Conservation (phyloP, 2,888 invertebrate species). For the Endotricha flammealis region DNA sequence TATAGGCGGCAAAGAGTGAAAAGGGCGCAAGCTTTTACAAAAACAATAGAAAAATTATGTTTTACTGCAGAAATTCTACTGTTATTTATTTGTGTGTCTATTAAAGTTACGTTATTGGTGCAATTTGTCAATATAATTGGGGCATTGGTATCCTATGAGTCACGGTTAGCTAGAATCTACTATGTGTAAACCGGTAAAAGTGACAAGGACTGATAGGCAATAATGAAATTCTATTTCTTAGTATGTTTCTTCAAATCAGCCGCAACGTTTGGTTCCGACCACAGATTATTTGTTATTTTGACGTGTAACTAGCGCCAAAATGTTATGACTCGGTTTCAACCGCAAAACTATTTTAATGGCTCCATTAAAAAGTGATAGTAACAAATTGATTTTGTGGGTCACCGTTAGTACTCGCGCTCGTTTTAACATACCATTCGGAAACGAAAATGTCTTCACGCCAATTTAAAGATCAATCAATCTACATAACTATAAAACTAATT, state of each 20-base stretch:
- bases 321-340: constrained; percentile 53
- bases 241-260: constrained; percentile 32
- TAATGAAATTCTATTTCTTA: constrained; percentile 52
- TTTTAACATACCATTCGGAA: constrained; percentile 33
- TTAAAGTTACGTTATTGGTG: constrained; percentile 30
- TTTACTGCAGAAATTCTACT: constrained; percentile 41
- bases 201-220: constrained; percentile 37
- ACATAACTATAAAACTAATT: too few species aligned
- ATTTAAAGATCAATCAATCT: too few species aligned
- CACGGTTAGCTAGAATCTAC: constrained; percentile 3
- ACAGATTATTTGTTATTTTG: constrained; percentile 57
- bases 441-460: constrained; percentile 51
- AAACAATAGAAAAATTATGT: constrained; percentile 57
- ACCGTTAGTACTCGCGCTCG: constrained; percentile 29
- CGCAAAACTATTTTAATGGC: constrained; percentile 68
- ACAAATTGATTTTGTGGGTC: constrained; percentile 59
- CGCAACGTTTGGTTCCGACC: constrained; percentile 37
- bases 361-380: constrained; percentile 72
- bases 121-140: constrained; percentile 22
- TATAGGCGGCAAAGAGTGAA: constrained; percentile 40
- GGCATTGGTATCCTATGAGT: background rate
- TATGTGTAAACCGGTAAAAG: background rate
- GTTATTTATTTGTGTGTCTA: constrained; percentile 31
- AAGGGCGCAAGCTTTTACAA: constrained; percentile 37
- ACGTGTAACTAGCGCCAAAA: constrained; percentile 54